Conservation (phyloP, 1,140 invertebrate species). For the Ladona fulva region DNA sequence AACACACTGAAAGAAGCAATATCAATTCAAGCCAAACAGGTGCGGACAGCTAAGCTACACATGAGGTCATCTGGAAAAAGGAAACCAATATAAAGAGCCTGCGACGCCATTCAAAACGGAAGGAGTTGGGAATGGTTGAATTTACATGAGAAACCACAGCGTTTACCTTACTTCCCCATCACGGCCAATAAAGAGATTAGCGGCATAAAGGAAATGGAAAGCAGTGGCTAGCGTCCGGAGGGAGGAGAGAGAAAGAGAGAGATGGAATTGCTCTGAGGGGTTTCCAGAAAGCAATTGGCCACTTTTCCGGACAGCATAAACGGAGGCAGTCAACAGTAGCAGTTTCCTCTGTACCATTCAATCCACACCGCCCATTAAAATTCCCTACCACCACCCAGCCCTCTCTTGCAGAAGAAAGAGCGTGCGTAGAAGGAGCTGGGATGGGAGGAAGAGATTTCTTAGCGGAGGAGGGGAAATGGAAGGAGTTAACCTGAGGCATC, state of each 20-base stretch:
- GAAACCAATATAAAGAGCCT: no score
- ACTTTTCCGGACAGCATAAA: constrained; percentile 9
- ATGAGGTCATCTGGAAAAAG: no score
- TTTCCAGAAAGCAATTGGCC: neutral
- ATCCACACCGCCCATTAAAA: neutral
- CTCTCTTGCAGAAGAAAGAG: neutral
- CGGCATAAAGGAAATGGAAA: neutral
- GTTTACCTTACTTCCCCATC: neutral
- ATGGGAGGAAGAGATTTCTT: neutral
- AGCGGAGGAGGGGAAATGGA: neutral
- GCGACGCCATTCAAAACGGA: neutral
- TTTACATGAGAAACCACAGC: neutral
- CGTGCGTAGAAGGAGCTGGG: neutral
- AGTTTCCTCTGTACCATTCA: constrained; percentile 9
- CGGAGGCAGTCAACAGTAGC: constrained; percentile 1
- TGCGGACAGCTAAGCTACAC: no score
- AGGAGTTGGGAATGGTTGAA: neutral
- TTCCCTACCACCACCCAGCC: neutral
- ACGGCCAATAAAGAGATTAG: neutral
- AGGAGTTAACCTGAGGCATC: neutral
- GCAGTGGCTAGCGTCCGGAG: neutral
- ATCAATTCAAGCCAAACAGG: no score
- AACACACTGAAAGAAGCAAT: no score
- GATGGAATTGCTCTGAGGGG: neutral
- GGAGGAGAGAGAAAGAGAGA: neutral